Evolutionary conservation across 2,888 invertebrate genomes (phyloP).

Genomic region (Sceliomorpha sp.): DNA sequence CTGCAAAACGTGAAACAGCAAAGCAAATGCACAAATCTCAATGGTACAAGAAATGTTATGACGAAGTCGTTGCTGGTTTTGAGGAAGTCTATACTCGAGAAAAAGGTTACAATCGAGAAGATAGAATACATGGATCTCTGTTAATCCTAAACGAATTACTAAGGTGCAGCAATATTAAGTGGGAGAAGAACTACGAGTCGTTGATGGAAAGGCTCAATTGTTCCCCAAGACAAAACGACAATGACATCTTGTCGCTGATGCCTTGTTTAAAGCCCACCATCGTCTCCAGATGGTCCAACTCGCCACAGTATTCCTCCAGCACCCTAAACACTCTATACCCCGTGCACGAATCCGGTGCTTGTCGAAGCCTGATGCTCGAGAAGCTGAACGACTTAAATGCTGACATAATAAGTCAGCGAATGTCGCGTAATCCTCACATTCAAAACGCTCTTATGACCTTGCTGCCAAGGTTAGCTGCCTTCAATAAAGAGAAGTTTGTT

Average conservation of each 20-base stretch:
- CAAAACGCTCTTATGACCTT: conserved; percentile 93
- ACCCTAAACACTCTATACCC: conserved; percentile 74
- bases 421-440: conserved; percentile 88
- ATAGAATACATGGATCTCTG: conserved; percentile 95
- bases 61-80: conserved; percentile 91
- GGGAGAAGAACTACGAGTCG: conserved; percentile 90
- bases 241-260: conserved; percentile 83
- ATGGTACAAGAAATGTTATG: conserved; percentile 96
- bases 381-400: conserved; percentile 90
- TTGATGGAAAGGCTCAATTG: conserved; percentile 84
- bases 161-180: conserved; percentile 92
- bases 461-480: conserved; percentile 95
- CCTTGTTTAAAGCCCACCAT: conserved; percentile 84
- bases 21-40: conserved; percentile 93
- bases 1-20: conserved; percentile 96
- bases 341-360: conserved; percentile 92
- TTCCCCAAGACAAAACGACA: conserved; percentile 72
- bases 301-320: conserved; percentile 64
- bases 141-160: conserved; percentile 96
- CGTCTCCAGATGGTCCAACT: conserved; percentile 80
- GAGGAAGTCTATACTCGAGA: conserved; percentile 86
- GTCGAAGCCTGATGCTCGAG: conserved; percentile 89
- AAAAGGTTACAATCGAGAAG: conserved; percentile 91
- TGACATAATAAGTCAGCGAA: conserved; percentile 89
- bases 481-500: conserved; percentile 90